Percentiles rank a stretch among this genome's conserved stretches.
phyloP scores from a whole-genome alignment of 2,113 vertebrate species.

The Dicaeum eximium region DNA sequence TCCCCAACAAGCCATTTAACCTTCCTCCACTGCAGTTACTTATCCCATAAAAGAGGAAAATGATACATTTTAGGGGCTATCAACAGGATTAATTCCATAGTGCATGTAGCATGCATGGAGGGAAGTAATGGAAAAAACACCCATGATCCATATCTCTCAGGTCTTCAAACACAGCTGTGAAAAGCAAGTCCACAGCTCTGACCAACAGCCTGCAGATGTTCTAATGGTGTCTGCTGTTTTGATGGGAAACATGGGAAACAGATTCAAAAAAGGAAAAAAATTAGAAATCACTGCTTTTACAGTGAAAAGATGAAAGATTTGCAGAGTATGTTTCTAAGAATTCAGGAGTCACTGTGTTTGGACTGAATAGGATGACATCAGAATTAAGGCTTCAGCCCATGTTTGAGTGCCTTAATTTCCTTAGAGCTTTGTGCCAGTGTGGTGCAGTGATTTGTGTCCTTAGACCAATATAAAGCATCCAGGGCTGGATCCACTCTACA shows the following conservation, averaged over 20 bases:
- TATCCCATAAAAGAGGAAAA: not conserved
- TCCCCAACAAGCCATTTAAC: not conserved
- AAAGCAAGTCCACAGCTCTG: not conserved
- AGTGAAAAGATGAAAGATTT: not conserved
- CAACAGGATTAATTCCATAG: not conserved
- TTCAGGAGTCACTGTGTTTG: not conserved
- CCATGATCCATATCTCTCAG: not conserved
- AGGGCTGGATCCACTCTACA: not conserved
- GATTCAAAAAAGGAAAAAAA: not conserved
- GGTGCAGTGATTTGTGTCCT: not conserved
- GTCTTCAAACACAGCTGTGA: not conserved
- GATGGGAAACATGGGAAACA: not conserved
- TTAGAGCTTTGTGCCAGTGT: not conserved
- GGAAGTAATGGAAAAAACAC: not conserved
- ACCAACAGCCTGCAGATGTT: not conserved
- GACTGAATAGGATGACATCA: not conserved
- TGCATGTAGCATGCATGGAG: rapidly evolving
- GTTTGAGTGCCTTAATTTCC: not conserved
- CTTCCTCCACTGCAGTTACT: not conserved
- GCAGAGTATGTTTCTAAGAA: not conserved
- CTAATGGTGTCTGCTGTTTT: not conserved
- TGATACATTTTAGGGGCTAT: not conserved
- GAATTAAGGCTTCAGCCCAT: not conserved
- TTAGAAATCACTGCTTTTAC: not conserved
- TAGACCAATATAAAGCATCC: not conserved